Conservation (phyloP, 2,888 invertebrate genomes). For the Pinctada fucata region DNA sequence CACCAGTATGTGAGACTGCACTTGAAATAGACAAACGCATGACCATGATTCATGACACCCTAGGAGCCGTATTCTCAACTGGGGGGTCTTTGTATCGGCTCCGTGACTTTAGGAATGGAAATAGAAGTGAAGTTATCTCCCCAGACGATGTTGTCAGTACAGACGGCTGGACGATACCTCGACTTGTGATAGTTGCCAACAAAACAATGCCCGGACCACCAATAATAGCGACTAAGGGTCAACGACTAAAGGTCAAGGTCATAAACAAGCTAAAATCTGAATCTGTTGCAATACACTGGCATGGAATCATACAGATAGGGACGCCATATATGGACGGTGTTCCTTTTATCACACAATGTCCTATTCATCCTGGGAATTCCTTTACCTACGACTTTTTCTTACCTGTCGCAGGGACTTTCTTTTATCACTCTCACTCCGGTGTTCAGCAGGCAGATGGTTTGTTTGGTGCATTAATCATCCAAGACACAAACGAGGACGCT, state of each 20-base stretch:
- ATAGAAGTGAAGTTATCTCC: too few species aligned
- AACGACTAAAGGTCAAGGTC: conserved; percentile 60
- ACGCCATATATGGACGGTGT: conserved; percentile 70
- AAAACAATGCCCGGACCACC: conserved; percentile 66
- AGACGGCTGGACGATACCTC: conserved; percentile 58
- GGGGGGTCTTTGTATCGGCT: background rate
- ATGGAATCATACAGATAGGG: conserved; percentile 64
- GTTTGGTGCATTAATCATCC: conserved; percentile 65
- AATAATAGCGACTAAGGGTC: conserved; percentile 66
- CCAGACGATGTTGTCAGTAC: too few species aligned
- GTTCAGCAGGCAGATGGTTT: conserved; percentile 66
- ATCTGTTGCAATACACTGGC: conserved; percentile 68
- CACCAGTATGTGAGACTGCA: too few species aligned
- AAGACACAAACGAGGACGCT: conserved; percentile 28
- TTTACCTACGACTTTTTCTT: conserved; percentile 67
- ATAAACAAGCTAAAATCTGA: conserved; percentile 58
- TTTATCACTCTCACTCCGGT: conserved; percentile 63
- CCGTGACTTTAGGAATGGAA: too few species aligned
- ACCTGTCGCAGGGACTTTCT: conserved; percentile 59
- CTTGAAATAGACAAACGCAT: too few species aligned
- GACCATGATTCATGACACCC: background rate
- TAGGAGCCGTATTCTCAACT: background rate
- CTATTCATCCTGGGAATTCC: conserved; percentile 63
- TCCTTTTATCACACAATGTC: conserved; percentile 69
- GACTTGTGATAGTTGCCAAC: conserved; percentile 63